These are phyloP conservation scores for Dromius quadrimaculatus DNA, from an alignment of 2,888 invertebrate species.

Conservation along the genomic window DNA sequence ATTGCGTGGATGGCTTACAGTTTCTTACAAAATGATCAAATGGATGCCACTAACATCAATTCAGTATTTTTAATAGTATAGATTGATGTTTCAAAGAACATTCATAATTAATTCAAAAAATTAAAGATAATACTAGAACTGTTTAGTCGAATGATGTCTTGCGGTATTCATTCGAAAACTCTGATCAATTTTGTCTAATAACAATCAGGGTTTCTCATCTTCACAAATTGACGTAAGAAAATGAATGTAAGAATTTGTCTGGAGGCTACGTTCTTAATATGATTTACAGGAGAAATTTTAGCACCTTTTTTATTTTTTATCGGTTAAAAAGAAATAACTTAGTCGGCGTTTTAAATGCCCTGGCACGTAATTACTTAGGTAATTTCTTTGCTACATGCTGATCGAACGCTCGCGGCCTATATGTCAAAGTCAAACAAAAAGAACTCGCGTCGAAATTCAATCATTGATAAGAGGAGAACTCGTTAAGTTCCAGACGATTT, in stretches of 20 bases:
- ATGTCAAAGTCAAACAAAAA: conserved; percentile 38
- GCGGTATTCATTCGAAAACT: too few relatives aligned
- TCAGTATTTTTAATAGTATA: too few relatives aligned
- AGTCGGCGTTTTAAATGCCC: conserved; percentile 46
- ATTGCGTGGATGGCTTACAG: background rate
- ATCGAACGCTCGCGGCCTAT: conserved; percentile 39
- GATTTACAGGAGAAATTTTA: conserved; percentile 48
- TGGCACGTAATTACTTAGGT: conserved; percentile 48
- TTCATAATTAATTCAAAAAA: too few relatives aligned
- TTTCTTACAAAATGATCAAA: too few relatives aligned
- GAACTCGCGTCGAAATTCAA: conserved; percentile 28
- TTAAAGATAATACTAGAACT: too few relatives aligned
- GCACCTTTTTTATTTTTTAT: conserved; percentile 34
- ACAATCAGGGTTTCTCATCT: conserved; percentile 24
- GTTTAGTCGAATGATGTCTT: too few relatives aligned
- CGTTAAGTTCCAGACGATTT: background rate
- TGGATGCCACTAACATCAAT: too few relatives aligned
- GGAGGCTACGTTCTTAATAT: conserved; percentile 37
- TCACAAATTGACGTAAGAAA: conserved; percentile 19
- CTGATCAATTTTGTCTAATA: conserved; percentile 15
- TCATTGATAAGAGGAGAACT: conserved; percentile 39
- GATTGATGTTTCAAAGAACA: too few relatives aligned
- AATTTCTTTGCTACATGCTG: conserved; percentile 44
- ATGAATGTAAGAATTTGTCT: conserved; percentile 19
- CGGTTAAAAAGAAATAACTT: conserved; percentile 45